Percentiles rank a stretch among this genome's conserved stretches.
phyloP scores from a whole-genome alignment of 1,140 invertebrate species.

The Aporrectodea caliginosa region DNA sequence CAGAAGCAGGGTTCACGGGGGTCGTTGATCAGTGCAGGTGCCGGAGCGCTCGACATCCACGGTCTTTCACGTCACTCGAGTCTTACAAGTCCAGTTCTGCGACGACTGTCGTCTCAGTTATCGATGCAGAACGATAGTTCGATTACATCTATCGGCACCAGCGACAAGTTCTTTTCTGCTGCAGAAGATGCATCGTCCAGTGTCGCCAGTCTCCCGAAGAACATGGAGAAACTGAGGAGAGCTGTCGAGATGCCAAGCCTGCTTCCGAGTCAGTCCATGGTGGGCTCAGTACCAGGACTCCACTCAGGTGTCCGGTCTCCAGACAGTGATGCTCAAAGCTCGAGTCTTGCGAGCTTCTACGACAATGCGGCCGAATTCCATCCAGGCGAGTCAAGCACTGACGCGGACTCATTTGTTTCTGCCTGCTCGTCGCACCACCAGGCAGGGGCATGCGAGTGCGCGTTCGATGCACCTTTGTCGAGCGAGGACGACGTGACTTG shows the following conservation, averaged over 20 bases:
- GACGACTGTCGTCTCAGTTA: constrained; percentile 20
- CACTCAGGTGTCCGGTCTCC: not conserved
- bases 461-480: not conserved
- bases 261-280: not conserved
- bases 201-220: not conserved
- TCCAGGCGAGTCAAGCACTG: not conserved
- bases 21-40: not conserved
- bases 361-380: not conserved
- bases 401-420: not conserved
- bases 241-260: constrained; percentile 1
- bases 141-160: constrained; percentile 8
- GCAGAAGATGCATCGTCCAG: constrained; percentile 26
- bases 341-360: not conserved
- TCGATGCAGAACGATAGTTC: constrained; percentile 22
- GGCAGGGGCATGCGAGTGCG: too few species aligned
- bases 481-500: constrained; percentile 2
- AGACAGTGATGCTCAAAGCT: not conserved
- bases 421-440: not conserved
- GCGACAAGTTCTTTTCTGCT: constrained; percentile 31
- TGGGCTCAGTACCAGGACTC: not conserved
- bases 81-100: constrained; percentile 26
- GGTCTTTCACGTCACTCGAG: constrained; percentile 36
- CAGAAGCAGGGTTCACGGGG: not conserved
- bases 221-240: not conserved
- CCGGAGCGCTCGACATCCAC: constrained; percentile 18